Evolutionary conservation across 2,797 vertebrate species (phyloP), one percentile per base, ranked within the genome.

Genomic region (Peromyscus attwateri): DNA sequence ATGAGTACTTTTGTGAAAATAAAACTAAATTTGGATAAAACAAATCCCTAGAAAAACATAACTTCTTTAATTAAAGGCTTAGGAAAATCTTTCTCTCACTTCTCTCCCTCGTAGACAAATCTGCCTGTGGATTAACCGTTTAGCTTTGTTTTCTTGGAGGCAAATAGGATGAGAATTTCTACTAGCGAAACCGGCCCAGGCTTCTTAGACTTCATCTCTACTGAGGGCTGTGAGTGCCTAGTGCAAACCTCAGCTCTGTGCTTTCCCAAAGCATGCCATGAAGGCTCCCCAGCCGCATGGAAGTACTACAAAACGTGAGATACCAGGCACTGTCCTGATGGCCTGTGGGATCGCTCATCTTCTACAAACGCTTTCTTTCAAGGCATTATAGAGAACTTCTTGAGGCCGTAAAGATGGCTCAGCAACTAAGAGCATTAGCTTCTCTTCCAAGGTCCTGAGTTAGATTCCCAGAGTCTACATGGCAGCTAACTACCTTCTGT

Each of bases 1-100:
- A 37, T 0, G 1, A 82, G 55, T 70, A 87, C 89, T 92, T 92
- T 94, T 89, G 89, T 14, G 17, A 29, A 37, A 84, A 70, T 19
- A 80, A 84, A 81, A 83, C 34, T 64, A 57, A 93, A 14, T 89
- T 83, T 43, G 60, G 29, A 76, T 76, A 49, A 92, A 88, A 91
- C 14, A 92, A 87, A 55, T 79, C 23, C 62, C 46, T 43, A 82
- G 40, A 96, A 95, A 76, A 46, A 89, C 10, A 11, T 10, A 79
- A 93, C 52, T 46, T 84, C 29, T 91, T 13, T 82, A 25, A 91
- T 70, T 87, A 75, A 87, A 79, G 25, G 31, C 93, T 73, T 55
- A 66, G 90, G 71, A 91, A 85, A 75, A 82, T 52, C 46, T 66
- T 23, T 64, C 23, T 46, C 13, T n/a, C 11, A 12, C 3, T 49